Base-by-base conservation (phyloP, 2,888 invertebrate genomes). In the Drosophila recens region DNA sequence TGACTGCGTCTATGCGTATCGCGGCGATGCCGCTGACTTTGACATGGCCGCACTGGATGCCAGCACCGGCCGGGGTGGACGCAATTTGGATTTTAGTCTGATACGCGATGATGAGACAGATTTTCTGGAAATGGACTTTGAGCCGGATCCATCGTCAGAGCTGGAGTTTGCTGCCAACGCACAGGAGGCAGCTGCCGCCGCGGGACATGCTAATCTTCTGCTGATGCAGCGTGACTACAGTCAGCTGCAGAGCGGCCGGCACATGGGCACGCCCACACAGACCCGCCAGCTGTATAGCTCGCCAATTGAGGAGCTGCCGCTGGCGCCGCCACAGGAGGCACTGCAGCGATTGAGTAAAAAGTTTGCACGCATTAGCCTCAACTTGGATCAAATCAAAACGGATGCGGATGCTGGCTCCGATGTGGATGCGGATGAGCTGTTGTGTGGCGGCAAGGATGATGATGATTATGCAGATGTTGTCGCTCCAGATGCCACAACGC, bases 81-180 rank as follows among this genome's bases (percentile, higher is more conserved):
- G 79, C 4, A 74, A 77, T 23, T 51, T 84, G 27, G 78, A 78
- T 3, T 71, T 79, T 27, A 70, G 74, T 4, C 42, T 70, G 30
- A 63, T 75, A 20, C 71, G 83, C 2, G 93, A 93, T 54, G 93
- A 93, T 75, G 93, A 93, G 67, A 92, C 92, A 1, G 93, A 93
- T 68, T 93, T 92, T 67, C 85, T 93, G 4, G 93, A 93, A 87
- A 93, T 93, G 93, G 93, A 93, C 68, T 93, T 93, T 54, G 93
- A 93, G 52, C 93, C 93, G 6, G 93, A 93, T 78, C 92, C 92
- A 1, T 83, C 90, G 0, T 93, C 93, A 0, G 93, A 93, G 66
- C 79, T 92, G 13, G 93, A 93, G 61, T 91, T 90, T 38, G 82
- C 80, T 46, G 82, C 75, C 42, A 73, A 58, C 6, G 75, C 74